phyloP scores from a whole-genome alignment of 2,797 vertebrate species.

The Cichlasoma orientale region DNA sequence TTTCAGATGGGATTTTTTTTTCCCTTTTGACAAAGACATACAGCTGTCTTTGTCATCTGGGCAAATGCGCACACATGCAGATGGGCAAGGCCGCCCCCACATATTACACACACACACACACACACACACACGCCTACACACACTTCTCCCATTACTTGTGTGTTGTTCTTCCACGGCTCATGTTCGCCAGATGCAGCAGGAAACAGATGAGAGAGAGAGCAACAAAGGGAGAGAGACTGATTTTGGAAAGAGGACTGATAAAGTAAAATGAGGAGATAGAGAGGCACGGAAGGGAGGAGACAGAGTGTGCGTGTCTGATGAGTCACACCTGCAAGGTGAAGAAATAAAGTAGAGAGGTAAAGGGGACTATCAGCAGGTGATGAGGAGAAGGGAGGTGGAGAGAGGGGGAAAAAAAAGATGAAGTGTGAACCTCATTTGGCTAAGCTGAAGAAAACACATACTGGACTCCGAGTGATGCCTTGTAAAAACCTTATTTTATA shows the following conservation, averaged over 20 bases:
- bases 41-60: conserved; percentile 56
- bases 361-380: conserved; percentile 33
- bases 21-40: conserved; percentile 19
- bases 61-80: conserved; percentile 26
- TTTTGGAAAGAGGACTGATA: conserved; percentile 11
- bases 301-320: conserved; percentile 41
- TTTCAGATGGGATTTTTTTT: conserved; percentile 37
- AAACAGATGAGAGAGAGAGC: conserved; percentile 45
- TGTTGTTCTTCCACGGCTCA: conserved; percentile 63
- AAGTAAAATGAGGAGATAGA: conserved; percentile 11
- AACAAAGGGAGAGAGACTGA: conserved; percentile 4
- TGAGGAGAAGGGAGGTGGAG: not conserved
- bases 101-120: conserved; percentile 6
- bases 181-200: conserved; percentile 63
- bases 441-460: conserved; percentile 65
- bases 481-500: not conserved
- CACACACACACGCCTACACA: conserved; percentile 41
- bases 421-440: conserved; percentile 28
- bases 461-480: conserved; percentile 65
- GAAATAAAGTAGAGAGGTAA: conserved; percentile 55
- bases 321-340: conserved; percentile 61
- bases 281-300: not conserved
- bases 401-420: not conserved
- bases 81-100: conserved; percentile 28
- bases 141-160: conserved; percentile 59